Evolutionary conservation across 2,797 vertebrate species (phyloP).

Genomic region (Phoxinus dragarum): DNA sequence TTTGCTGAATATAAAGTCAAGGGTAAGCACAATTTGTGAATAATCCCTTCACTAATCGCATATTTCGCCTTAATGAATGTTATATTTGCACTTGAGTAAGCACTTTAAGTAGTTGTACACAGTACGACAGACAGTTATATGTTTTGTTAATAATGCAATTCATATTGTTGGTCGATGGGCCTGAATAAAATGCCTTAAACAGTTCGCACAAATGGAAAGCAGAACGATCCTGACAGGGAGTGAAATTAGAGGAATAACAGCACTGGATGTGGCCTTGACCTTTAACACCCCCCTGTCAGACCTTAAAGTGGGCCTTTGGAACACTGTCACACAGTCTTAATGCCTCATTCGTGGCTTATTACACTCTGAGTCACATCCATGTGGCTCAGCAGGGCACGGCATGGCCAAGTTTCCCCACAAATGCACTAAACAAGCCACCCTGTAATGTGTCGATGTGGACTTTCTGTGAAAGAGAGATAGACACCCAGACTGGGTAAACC

Average conservation of each 20-base stretch:
- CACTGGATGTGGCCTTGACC: slow-evolving; percentile 28
- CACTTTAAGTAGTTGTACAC: neutral
- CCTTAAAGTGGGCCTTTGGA: slow-evolving; percentile 7
- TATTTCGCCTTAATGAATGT: slow-evolving; percentile 1
- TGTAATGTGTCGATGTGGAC: neutral
- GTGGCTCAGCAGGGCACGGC: neutral
- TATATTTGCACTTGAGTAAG: neutral
- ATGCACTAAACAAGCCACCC: slow-evolving; percentile 12
- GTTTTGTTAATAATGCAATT: neutral
- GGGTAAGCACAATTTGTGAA: slow-evolving; percentile 30
- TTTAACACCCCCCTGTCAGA: slow-evolving; percentile 30
- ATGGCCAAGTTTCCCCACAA: neutral
- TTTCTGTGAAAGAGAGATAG: neutral
- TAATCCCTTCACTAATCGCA: slow-evolving; percentile 5
- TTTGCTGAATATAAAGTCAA: slow-evolving; percentile 1
- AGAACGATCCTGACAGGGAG: slow-evolving; percentile 24
- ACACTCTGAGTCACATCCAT: slow-evolving; percentile 10
- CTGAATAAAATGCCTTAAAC: neutral
- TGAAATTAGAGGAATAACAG: slow-evolving; percentile 33
- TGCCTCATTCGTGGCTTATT: slow-evolving; percentile 5
- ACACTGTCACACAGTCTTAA: slow-evolving; percentile 27
- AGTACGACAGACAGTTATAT: neutral
- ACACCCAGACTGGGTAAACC: too few relatives aligned
- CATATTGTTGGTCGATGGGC: neutral
- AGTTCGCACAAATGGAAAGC: slow-evolving; percentile 3